Percentiles rank a stretch among this genome's conserved stretches.
These are phyloP conservation scores for Chlorops oryzae DNA, from an alignment of 1,140 invertebrate genomes.

Conservation along the genomic window DNA sequence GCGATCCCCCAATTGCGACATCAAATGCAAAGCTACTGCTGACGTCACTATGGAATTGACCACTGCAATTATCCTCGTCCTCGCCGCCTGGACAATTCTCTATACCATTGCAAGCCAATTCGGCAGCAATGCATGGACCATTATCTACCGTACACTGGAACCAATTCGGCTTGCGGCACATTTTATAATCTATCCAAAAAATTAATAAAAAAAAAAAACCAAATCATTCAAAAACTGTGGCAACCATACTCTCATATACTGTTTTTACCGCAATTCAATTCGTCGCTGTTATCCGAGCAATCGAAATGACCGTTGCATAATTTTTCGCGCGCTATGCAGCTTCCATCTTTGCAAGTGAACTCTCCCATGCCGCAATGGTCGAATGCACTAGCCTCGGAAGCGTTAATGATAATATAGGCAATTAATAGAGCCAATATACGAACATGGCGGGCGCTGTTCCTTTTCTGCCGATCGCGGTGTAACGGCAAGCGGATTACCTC, in stretches of 20 bases:
- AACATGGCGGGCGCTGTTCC: not conserved
- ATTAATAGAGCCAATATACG: no score
- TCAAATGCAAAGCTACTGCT: not conserved
- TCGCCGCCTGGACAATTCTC: slow-evolving; percentile 53
- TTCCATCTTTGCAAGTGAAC: slow-evolving; percentile 53
- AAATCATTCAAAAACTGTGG: not conserved
- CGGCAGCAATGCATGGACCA: slow-evolving; percentile 45
- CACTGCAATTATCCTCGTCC: slow-evolving; percentile 45
- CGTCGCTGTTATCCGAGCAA: slow-evolving; percentile 62
- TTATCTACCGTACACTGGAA: slow-evolving; percentile 37
- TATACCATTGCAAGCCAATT: slow-evolving; percentile 49
- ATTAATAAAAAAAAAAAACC: slow-evolving; percentile 7
- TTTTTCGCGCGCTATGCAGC: slow-evolving; percentile 59
- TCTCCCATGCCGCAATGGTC: slow-evolving; percentile 31
- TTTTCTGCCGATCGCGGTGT: slow-evolving; percentile 13
- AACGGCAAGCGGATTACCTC: slow-evolving; percentile 8
- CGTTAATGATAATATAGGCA: no score
- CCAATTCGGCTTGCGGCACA: slow-evolving; percentile 40
- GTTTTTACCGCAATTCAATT: slow-evolving; percentile 57
- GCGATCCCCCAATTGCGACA: slow-evolving; percentile 8
- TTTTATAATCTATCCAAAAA: slow-evolving; percentile 26
- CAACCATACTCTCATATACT: not conserved
- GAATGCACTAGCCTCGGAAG: not conserved
- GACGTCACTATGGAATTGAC: not conserved
- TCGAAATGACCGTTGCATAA: slow-evolving; percentile 60